These are phyloP conservation scores for Sphenodon punctatus DNA, from an alignment of 2,797 vertebrate species.

Conservation along the genomic window DNA sequence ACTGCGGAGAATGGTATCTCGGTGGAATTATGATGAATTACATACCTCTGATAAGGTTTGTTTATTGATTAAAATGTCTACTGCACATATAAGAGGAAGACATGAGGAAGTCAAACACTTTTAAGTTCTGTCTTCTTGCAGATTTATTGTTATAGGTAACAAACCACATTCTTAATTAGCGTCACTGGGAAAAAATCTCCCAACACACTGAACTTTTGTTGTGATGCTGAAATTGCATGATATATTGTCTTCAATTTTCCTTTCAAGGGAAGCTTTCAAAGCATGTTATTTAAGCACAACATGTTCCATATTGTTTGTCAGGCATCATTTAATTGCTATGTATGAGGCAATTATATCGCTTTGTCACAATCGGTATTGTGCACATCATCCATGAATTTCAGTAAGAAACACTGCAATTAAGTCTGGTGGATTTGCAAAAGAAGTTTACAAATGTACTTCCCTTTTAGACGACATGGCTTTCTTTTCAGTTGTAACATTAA, in stretches of 20 bases:
- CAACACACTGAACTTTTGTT: neutral
- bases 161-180: neutral
- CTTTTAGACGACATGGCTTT: neutral
- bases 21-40: slow-evolving; percentile 62
- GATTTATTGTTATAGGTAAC: slow-evolving; percentile 64
- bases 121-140: slow-evolving; percentile 60
- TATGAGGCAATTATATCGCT: neutral
- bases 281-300: neutral
- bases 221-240: neutral
- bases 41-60: slow-evolving; percentile 44
- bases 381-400: no score
- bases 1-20: slow-evolving; percentile 20
- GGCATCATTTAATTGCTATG: neutral
- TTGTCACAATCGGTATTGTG: no score
- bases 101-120: slow-evolving; percentile 47
- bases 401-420: neutral
- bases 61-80: slow-evolving; percentile 60
- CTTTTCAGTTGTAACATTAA: no score
- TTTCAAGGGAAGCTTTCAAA: neutral
- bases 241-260: neutral
- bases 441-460: neutral
- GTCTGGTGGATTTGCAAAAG: no score
- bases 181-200: neutral
- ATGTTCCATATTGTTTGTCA: neutral
- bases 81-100: slow-evolving; percentile 42